Base-by-base conservation (phyloP, 2,888 invertebrate genomes). In the Rugalucina vietnamica region DNA sequence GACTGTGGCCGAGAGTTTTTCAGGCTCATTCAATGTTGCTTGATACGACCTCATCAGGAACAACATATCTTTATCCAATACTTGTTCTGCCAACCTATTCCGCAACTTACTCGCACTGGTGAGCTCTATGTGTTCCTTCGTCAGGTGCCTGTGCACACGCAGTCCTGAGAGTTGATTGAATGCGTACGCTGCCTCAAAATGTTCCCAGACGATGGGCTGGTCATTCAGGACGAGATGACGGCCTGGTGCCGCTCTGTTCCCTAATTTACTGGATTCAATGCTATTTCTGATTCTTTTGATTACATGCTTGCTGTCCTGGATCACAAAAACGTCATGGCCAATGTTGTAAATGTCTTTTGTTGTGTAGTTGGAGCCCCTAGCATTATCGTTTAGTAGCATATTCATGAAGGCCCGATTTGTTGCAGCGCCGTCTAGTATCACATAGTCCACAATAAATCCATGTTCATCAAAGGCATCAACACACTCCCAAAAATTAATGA, bases 51-150 rank as follows among this genome's bases (percentile, higher is more conserved):
- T n/a, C 82, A 85, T 85, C 12, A 79, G 74, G 29, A 65, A 78
- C 32, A 82, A 70, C 85, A 85, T 82, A n/a, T 85, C 65, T 50
- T 79, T 77, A 69, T 72, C 71, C n/a, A 85, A 60, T 10, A 85
- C 82, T 74, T 82, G 74, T n/a, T 50, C 37, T 0, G 79, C 85
- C 24, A 85, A 49, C 8, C 80, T 54, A 34, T 85, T 85, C 34
- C 82, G 49, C 82, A 85, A 82, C 74, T 79, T 85, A 34, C 60
- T 82, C 5, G 76, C 82, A 8, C 77, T 37, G 18, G 82, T 85
- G 5, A 78, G 69, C 12, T 75, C 24, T 27, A 82, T 65, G 43
- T 85, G 79, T 60, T 85, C 85, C n/a, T 81, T 65, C 0, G 81
- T 85, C 34, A 85, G 21, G 12, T 78, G 60, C 3, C 29, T 2